Percentiles rank a stretch among this genome's conserved stretches.
phyloP scores from a whole-genome alignment of 23 tunicate species.

The Halocynthia aurantium region DNA sequence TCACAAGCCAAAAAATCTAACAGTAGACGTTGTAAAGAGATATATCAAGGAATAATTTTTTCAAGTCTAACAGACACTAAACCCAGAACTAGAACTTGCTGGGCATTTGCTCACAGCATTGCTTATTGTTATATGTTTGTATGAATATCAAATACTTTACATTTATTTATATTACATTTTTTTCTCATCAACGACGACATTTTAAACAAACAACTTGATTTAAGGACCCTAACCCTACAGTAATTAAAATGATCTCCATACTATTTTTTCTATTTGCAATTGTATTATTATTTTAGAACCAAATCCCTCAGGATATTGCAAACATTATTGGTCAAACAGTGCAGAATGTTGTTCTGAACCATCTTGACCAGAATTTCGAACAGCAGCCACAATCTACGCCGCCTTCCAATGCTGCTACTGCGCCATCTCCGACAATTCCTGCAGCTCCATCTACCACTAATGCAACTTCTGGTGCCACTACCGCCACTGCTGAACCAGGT shows the following conservation, averaged over 20 bases:
- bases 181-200: too few species aligned
- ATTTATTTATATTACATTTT: too few species aligned
- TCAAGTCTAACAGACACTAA: too few species aligned
- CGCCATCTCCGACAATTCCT: not conserved
- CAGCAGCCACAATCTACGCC: not conserved
- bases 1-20: too few species aligned
- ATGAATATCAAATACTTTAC: too few species aligned
- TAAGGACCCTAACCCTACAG: not conserved
- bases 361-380: not conserved
- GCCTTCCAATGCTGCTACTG: not conserved
- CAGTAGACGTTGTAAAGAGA: too few species aligned
- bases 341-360: slow-evolving; percentile 28
- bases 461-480: not conserved
- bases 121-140: too few species aligned
- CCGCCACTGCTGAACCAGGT: not conserved
- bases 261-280: not conserved
- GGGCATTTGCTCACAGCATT: too few species aligned
- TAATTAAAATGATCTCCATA: not conserved
- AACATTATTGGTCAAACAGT: slow-evolving; percentile 50
- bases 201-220: not conserved
- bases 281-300: slow-evolving; percentile 8
- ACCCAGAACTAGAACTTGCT: too few species aligned
- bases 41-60: too few species aligned
- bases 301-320: slow-evolving; percentile 32
- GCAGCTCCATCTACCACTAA: not conserved